Evolutionary conservation across 2,797 vertebrate species (phyloP).

Genomic region (Ataeniobius toweri): DNA sequence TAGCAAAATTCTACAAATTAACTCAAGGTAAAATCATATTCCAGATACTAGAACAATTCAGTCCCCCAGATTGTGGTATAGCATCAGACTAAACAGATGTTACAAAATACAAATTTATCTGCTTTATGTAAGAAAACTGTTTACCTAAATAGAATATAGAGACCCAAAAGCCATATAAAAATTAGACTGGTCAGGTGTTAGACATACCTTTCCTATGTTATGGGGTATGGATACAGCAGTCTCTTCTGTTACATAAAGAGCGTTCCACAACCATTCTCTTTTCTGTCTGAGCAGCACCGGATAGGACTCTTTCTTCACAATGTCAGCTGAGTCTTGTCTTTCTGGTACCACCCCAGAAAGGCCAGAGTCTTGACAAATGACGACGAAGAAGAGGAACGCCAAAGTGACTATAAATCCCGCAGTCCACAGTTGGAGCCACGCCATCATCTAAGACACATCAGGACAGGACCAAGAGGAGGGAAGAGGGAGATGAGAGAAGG

Average conservation of each 20-base stretch:
- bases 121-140: not conserved
- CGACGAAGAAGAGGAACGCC: conserved; percentile 33
- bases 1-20: conserved; percentile 15
- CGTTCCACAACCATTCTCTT: conserved; percentile 79
- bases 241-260: conserved; percentile 70
- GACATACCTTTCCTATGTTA: conserved; percentile 74
- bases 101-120: conserved; percentile 22
- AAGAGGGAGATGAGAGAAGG: not conserved
- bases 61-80: conserved; percentile 24
- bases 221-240: conserved; percentile 5
- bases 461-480: not conserved
- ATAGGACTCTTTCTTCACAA: conserved; percentile 61
- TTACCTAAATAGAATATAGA: not conserved
- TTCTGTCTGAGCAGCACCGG: conserved; percentile 69
- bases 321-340: not conserved
- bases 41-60: conserved; percentile 31
- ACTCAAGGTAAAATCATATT: conserved; percentile 7
- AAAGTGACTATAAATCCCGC: conserved; percentile 47
- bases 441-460: conserved; percentile 60
- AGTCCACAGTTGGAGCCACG: conserved; percentile 62
- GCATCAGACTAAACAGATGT: conserved; percentile 1
- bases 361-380: conserved; percentile 15
- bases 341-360: conserved; percentile 16
- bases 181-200: not conserved
- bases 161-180: not conserved